Evolutionary conservation across 2,888 invertebrate species (phyloP).

Genomic region (Deilephila elpenor): DNA sequence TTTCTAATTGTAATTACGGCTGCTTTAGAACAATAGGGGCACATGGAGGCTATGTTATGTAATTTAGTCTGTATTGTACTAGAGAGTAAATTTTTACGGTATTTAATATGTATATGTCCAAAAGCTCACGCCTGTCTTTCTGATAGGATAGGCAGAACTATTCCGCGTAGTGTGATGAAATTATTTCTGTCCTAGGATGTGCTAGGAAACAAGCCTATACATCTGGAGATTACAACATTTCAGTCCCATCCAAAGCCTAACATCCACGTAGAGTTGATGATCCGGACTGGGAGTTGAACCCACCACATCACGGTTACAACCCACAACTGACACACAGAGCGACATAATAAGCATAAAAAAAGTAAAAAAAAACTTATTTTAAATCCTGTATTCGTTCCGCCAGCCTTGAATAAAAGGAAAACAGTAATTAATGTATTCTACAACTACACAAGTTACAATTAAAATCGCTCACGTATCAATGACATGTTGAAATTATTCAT

Average conservation of each 20-base stretch:
- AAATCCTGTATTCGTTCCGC: constrained; percentile 3
- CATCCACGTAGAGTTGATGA: too few species aligned
- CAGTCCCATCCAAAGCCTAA: neutral
- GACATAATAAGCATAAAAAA: too few species aligned
- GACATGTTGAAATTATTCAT: constrained; percentile 22
- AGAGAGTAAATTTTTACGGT: neutral
- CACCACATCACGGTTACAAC: too few species aligned
- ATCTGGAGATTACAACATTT: too few species aligned
- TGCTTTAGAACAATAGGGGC: neutral
- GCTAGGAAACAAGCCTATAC: too few species aligned
- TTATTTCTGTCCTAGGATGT: too few species aligned
- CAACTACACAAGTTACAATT: constrained; percentile 3
- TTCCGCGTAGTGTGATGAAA: too few species aligned
- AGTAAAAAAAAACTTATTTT: neutral
- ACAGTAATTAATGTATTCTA: constrained; percentile 5
- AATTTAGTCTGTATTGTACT: neutral
- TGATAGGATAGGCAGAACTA: too few species aligned
- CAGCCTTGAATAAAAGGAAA: constrained; percentile 21
- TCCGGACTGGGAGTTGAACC: too few species aligned
- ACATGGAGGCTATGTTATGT: neutral
- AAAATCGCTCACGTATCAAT: constrained; percentile 21
- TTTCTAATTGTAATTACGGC: neutral
- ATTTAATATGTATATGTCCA: too few species aligned
- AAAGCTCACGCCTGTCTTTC: too few species aligned
- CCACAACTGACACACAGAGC: too few species aligned